These are phyloP conservation scores for Cotesia vestalis DNA, from an alignment of 1,140 invertebrate species.

Conservation along the genomic window DNA sequence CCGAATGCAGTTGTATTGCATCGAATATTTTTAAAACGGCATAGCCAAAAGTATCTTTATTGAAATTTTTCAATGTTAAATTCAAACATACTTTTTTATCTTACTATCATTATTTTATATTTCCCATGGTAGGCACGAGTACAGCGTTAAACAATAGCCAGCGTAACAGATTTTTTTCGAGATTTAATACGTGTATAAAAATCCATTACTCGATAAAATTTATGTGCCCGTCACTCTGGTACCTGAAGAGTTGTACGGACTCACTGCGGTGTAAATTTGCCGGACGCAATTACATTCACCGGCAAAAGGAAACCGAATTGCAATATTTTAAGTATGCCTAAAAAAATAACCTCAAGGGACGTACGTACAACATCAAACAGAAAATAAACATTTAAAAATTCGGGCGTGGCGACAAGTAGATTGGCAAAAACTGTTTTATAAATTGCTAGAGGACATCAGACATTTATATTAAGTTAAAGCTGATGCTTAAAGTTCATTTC, in stretches of 20 bases:
- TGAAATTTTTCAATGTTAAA: no score
- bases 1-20: no score
- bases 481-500: no score
- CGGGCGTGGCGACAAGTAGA: no score
- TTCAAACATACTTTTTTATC: no score
- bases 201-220: constrained; percentile 9
- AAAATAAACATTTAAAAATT: no score
- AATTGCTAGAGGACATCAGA: no score
- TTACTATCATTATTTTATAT: no score
- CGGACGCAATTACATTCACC: constrained; percentile 4
- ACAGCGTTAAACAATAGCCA: not conserved
- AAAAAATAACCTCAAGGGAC: not conserved
- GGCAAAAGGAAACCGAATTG: constrained; percentile 1
- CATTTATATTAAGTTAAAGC: no score
- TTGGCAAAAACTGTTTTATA: no score
- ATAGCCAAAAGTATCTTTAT: no score
- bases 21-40: no score
- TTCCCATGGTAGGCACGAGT: not conserved
- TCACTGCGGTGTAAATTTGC: not conserved
- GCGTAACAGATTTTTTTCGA: not conserved
- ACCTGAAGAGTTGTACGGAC: not conserved
- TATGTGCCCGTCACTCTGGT: constrained; percentile 11
- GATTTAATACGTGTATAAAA: not conserved
- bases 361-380: not conserved
- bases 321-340: not conserved